A percentile compares a stretch with the other conserved stretches of the same genome.
Conservation (phyloP, 2,888 invertebrate species). For the Stenodema calcarata region DNA sequence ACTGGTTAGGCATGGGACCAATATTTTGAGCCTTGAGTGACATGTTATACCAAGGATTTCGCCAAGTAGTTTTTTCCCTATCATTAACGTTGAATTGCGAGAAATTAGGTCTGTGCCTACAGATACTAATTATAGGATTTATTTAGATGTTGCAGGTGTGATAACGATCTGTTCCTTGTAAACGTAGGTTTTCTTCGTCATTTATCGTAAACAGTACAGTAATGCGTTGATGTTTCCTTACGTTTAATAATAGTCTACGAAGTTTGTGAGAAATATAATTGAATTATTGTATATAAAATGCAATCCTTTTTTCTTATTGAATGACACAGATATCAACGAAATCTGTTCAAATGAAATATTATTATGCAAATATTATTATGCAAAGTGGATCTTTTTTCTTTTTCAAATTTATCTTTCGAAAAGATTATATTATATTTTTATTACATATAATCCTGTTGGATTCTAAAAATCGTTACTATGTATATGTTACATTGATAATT, state of each 20-base stretch:
- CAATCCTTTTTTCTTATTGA: not conserved
- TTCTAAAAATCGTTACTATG: not conserved
- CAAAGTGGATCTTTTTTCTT: not conserved
- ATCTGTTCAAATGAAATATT: not conserved
- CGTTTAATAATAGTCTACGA: not conserved
- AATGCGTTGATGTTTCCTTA: not conserved
- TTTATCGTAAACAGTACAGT: too few relatives aligned
- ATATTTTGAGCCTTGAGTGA: not conserved
- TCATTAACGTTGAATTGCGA: not conserved
- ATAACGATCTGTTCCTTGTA: too few relatives aligned
- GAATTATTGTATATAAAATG: not conserved
- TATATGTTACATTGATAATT: not conserved
- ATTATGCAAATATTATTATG: not conserved
- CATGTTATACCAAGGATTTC: not conserved
- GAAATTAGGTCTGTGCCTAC: not conserved
- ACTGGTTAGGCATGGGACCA: not conserved
- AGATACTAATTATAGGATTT: not conserved
- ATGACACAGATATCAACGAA: not conserved
- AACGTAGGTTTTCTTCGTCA: not conserved
- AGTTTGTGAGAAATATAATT: not conserved
- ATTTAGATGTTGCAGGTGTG: too few relatives aligned
- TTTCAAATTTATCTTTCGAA: not conserved
- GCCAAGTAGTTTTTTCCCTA: not conserved
- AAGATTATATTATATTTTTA: not conserved
- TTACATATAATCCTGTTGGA: not conserved